A percentile compares a stretch with the other conserved stretches of the same genome.
phyloP scores from a whole-genome alignment of 1,140 invertebrate species.

The Branchinecta lynchi region DNA sequence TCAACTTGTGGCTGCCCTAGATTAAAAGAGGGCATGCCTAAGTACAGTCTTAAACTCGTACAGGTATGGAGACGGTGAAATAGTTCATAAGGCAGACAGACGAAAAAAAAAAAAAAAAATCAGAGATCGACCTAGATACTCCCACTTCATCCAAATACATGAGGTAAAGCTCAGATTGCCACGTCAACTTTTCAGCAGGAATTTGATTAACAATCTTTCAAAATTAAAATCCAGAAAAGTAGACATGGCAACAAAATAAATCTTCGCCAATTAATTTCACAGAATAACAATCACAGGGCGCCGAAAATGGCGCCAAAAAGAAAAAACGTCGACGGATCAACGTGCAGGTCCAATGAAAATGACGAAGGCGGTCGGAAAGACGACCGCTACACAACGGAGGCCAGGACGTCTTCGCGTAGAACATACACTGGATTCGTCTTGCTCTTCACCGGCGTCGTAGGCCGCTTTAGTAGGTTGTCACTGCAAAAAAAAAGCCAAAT shows the following conservation, averaged over 20 bases:
- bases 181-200: no score
- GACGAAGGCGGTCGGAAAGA: no score
- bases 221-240: no score
- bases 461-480: not conserved
- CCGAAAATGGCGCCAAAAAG: not conserved
- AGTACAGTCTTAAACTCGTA: no score
- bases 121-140: not conserved
- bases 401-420: slow-evolving; percentile 1
- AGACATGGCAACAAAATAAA: not conserved
- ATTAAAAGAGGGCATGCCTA: no score
- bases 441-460: slow-evolving; percentile 1
- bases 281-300: slow-evolving; percentile 8
- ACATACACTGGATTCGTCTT: not conserved
- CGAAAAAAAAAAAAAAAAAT: not conserved
- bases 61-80: no score
- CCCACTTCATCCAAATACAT: not conserved
- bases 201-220: no score
- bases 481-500: not conserved
- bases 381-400: not conserved
- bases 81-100: no score
- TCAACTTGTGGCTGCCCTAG: no score
- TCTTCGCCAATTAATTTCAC: not conserved
- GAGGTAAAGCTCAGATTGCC: not conserved
- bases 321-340: slow-evolving; percentile 7
- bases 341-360: not conserved